Percentiles rank a stretch among this genome's conserved stretches.
phyloP scores from a whole-genome alignment of 2,113 vertebrate genomes.

The Corydoras maculifer region DNA sequence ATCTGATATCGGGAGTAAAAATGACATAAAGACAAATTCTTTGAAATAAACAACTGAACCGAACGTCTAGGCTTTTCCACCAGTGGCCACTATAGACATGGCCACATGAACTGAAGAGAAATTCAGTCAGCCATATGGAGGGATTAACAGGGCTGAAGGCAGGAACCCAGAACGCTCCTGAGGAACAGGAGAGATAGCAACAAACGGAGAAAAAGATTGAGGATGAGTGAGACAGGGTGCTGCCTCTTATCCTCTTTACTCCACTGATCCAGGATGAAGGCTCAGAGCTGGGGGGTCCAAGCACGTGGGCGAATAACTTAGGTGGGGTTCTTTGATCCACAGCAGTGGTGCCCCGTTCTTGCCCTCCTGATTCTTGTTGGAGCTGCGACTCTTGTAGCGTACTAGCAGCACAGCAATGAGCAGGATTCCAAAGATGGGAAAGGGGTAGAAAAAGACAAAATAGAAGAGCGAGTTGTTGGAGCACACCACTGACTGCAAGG shows the following conservation, averaged over 20 bases:
- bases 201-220: slow-evolving; percentile 18
- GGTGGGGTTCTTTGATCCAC: slow-evolving; percentile 98
- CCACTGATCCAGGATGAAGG: slow-evolving; percentile 93
- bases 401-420: slow-evolving; percentile 91
- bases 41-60: slow-evolving; percentile 31
- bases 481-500: slow-evolving; percentile 86
- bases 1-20: slow-evolving; percentile 1
- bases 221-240: slow-evolving; percentile 16
- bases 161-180: slow-evolving; percentile 52
- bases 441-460: slow-evolving; percentile 97
- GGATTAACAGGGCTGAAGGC: slow-evolving; percentile 32
- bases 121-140: slow-evolving; percentile 33
- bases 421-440: slow-evolving; percentile 93
- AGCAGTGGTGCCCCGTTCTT: slow-evolving; percentile 95
- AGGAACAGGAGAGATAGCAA: slow-evolving; percentile 30
- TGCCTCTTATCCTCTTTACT: slow-evolving; percentile 63
- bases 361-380: slow-evolving; percentile 87
- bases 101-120: slow-evolving; percentile 23
- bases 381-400: slow-evolving; percentile 84
- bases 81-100: neutral
- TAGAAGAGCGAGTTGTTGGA: slow-evolving; percentile 93
- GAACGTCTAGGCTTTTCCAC: slow-evolving; percentile 32
- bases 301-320: slow-evolving; percentile 96
- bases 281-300: slow-evolving; percentile 92
- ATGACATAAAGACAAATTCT: slow-evolving; percentile 18